These are phyloP conservation scores for Arrhopalites spinosus DNA, from an alignment of 2,888 invertebrate species.

Conservation along the genomic window DNA sequence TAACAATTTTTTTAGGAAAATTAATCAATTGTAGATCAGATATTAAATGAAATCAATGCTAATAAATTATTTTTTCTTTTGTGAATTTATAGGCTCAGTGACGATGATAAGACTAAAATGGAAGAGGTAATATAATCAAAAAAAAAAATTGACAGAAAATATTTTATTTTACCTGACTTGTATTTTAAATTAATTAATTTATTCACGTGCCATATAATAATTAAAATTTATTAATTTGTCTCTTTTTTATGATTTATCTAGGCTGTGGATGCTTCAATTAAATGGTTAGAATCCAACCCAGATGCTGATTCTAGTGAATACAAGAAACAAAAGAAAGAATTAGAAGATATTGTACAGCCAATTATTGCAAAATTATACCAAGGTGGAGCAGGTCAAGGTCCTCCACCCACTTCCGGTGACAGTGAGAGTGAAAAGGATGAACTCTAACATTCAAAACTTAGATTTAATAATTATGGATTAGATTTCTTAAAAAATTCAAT, in stretches of 20 bases:
- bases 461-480: neutral
- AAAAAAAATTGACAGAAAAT: neutral
- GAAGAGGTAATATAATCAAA: conserved; percentile 36
- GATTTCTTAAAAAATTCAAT: conserved; percentile 5
- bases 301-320: conserved; percentile 90
- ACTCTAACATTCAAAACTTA: conserved; percentile 63
- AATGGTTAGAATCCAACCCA: conserved; percentile 95
- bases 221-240: too few species aligned
- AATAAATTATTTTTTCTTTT: too few species aligned
- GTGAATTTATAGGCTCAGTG: too few species aligned
- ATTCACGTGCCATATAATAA: neutral
- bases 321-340: conserved; percentile 90
- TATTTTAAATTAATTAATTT: neutral
- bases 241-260: too few species aligned
- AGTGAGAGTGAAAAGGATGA: conserved; percentile 79
- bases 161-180: neutral
- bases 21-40: too few species aligned
- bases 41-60: too few species aligned
- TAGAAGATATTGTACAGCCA: conserved; percentile 94
- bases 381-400: conserved; percentile 68
- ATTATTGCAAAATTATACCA: conserved; percentile 95
- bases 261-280: conserved; percentile 94
- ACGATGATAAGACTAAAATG: conserved; percentile 52
- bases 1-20: too few species aligned
- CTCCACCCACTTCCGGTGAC: conserved; percentile 69